Base-by-base conservation (phyloP, 1,140 invertebrate species). In the Meteorus sp. region DNA sequence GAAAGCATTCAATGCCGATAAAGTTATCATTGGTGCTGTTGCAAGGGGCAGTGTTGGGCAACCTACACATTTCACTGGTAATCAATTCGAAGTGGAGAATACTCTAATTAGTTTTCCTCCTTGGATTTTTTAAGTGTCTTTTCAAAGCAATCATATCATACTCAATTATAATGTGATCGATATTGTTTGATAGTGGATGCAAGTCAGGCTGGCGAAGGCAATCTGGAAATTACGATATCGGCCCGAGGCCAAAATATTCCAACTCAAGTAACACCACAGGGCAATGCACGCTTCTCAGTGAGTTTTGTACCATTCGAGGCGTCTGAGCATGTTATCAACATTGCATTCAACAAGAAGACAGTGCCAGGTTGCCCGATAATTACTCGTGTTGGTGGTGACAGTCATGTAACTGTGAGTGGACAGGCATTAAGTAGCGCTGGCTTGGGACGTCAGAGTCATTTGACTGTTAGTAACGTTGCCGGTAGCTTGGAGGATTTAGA, bases 181-280 rank as follows among this genome's bases (percentile, higher is more conserved):
- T 41, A 41, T 27, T 48, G 13, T 15, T 64, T 68, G 60, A 59
- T 74, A 88, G 96, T 99, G 31, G 95, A 99, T 82, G 96, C 95
- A 5, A 92, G 91, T 62, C 89, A 94, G 77, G 95, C 96, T 52
- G 97, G 97, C 11, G 97, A 99, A 82, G 97, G 97, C 41, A 98
- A 97, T 79, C 81, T 99, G 44, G 97, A 99, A 82, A 98, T 99
- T 33, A 95, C 94, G 17, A 97, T 99, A 62, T 93, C 91, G 60
- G 93, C 93, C 31, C 86, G 93, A 71, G 95, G 94, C 4, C 86
- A 93, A 41, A 97, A 96, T 73, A 94, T 98, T 64, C 94, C 95
- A 13, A 98, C 96, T 20, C 94, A 97, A 86, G 95, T 98, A n/a
- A 93, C 95, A 76, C 92, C 95, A 8, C 89, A 98, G 66, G 94